Evolutionary conservation across 2,797 vertebrate genomes (phyloP).

Genomic region (Xenopus petersii): DNA sequence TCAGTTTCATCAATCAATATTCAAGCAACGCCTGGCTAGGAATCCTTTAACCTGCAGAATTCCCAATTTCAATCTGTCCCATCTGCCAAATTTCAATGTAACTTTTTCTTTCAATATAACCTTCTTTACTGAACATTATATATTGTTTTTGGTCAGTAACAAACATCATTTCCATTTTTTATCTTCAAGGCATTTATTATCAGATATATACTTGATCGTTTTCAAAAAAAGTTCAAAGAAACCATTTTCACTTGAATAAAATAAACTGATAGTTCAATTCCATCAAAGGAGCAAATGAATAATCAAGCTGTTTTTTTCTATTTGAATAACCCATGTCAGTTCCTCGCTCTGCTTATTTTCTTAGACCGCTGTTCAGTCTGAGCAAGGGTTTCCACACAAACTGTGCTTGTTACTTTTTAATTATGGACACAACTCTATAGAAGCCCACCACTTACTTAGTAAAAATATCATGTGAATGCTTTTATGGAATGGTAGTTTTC

Average conservation of each 20-base stretch:
- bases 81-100: too few relatives aligned
- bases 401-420: background rate
- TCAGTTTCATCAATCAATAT: too few relatives aligned
- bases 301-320: conserved; percentile 5
- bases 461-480: background rate
- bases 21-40: too few relatives aligned
- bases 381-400: conserved; percentile 1
- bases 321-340: conserved; percentile 34
- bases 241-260: background rate
- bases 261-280: background rate
- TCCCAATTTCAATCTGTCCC: too few relatives aligned
- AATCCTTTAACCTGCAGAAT: too few relatives aligned
- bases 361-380: conserved; percentile 5
- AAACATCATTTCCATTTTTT: too few relatives aligned
- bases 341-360: conserved; percentile 16
- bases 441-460: conserved; percentile 3
- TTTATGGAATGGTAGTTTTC: conserved; percentile 2
- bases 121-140: too few relatives aligned
- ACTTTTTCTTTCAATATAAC: too few relatives aligned
- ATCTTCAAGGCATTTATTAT: too few relatives aligned
- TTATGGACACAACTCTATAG: background rate
- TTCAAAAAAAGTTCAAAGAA: background rate
- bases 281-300: background rate
- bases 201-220: too few relatives aligned
- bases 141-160: too few relatives aligned